Conservation (phyloP, 2,797 vertebrate genomes). For the Amazona finschi region DNA sequence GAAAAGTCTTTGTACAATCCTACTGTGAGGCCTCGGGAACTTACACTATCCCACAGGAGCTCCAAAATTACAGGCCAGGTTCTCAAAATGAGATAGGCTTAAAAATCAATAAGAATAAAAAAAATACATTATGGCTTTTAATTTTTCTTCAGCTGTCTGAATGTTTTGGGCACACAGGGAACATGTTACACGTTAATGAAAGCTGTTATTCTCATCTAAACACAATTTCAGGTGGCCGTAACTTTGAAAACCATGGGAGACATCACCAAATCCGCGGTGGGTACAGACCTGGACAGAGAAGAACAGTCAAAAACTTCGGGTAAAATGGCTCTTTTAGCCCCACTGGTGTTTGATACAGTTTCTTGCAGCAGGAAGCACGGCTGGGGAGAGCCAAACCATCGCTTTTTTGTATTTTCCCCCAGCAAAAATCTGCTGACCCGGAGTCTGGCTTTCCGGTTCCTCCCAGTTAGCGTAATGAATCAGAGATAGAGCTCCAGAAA, state of each 20-base stretch:
- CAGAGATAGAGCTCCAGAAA: not conserved
- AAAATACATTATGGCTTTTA: conserved; percentile 54
- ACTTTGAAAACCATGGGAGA: conserved; percentile 28
- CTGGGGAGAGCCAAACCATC: not conserved
- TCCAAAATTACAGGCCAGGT: conserved; percentile 25
- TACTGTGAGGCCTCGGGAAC: not conserved
- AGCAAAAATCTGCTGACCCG: conserved; percentile 46
- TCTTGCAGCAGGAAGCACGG: not conserved
- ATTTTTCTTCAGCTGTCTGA: conserved; percentile 57
- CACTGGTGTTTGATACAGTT: not conserved
- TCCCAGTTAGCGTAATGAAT: conserved; percentile 1
- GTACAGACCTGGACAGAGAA: not conserved
- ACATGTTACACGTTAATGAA: conserved; percentile 48
- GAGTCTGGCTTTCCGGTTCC: conserved; percentile 28
- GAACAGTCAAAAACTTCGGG: not conserved
- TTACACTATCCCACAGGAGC: not conserved
- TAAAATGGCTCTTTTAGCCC: not conserved
- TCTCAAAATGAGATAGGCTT: conserved; percentile 46
- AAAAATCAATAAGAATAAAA: conserved; percentile 67
- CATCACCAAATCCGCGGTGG: not conserved
- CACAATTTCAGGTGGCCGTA: conserved; percentile 39
- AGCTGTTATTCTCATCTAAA: conserved; percentile 58
- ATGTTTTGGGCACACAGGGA: conserved; percentile 36
- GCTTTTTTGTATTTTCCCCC: not conserved
- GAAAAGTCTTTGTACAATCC: conserved; percentile 26